Base-by-base conservation (phyloP, 35 echinoderm and acorn worm genomes). In the Lytechinus pictus region DNA sequence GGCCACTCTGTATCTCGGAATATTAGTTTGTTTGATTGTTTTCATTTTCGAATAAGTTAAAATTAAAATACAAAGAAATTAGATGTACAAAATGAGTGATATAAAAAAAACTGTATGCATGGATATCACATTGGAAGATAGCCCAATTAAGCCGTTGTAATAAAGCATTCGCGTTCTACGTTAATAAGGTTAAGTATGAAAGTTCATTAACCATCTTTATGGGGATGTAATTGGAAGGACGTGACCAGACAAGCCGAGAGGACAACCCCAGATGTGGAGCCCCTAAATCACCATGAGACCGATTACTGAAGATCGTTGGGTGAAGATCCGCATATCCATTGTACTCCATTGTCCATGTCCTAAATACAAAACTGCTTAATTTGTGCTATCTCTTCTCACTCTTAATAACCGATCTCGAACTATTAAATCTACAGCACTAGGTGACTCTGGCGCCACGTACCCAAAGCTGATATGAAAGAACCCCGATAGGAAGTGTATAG, bases 321-420 rank as follows among this genome's bases (percentile, higher is more conserved):
- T 24, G 66, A 79, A 79, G 16, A 79, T 24, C 66, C 66, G 19
- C 66, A 16, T 24, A 79, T 24, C 16, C 66, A 79, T 79, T 79
- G 66, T 79, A 16, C 16, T 7, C 66, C 3, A 79, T 79, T 79
- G 66, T 90, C 9, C 16, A 10, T 90, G 29, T 21, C 88, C 88
- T 33, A 90, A 90, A 90, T 90, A 90, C 27, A 90, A 90, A 90
- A 90, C 88, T 90, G 88, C 16, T 90, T 90, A 90, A 90, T 90
- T 90, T 90, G 29, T 54, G 16, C 52, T 12, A 90, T 52, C 88
- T 54, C 88, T 52, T 90, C 88, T 44, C 52, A 8, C 29, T 44
- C 88, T 54, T 52, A 54, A 90, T 54, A 90, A 21, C 28, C 28
- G 16, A 79, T 79, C 88, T 52, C 88, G 13, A 90, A 90, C 88